Base-by-base conservation (phyloP, 2,888 invertebrate species). In the Limulus polyphemus region DNA sequence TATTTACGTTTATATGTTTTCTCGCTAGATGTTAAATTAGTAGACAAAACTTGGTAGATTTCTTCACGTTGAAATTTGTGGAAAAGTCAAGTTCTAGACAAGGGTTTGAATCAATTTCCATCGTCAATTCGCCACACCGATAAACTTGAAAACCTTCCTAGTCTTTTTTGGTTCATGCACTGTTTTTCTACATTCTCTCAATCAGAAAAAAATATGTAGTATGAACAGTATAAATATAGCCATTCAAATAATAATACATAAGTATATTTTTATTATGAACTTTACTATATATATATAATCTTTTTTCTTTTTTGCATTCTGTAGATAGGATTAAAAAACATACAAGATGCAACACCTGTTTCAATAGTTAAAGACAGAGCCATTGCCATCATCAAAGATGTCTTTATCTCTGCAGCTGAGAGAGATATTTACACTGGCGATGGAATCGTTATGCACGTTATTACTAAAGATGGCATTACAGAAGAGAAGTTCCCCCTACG, bases 401-500 rank as follows among this genome's bases (percentile, higher is more conserved):
- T 91, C 0, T 99, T 99, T 75, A 92, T 93, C 71, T 92, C 97
- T 60, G 98, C 98, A 5, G 91, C 97, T 1, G 99, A 99, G 76
- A 83, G 99, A 74, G 98, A 99, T 76, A 98, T 97, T 73, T 89
- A 93, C 73, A 97, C 97, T 62, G 99, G 98, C 57, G 98, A 98
- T 79, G 84, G 84, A 63, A 86, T 97, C 70, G 80, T 82, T 64
- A 87, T 98, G 69, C 84, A 88, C 71, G 81, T 94, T 65, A 88
- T 97, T 69, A 93, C 92, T 16, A 88, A 88, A 70, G 87, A 86
- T 77, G 95, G 94, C 1, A 82, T 90, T 63, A 80, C 82, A 68
- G 83, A 84, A 74, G 72, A 74, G 59, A 75, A 70, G 10, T 89
- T 90, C 77, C 82, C 83, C 65, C 81, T 97, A 65, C 83, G 97